Percentiles rank a stretch among this genome's conserved stretches.
phyloP scores from a whole-genome alignment of 2,113 vertebrate genomes.

The Aegypius monachus region DNA sequence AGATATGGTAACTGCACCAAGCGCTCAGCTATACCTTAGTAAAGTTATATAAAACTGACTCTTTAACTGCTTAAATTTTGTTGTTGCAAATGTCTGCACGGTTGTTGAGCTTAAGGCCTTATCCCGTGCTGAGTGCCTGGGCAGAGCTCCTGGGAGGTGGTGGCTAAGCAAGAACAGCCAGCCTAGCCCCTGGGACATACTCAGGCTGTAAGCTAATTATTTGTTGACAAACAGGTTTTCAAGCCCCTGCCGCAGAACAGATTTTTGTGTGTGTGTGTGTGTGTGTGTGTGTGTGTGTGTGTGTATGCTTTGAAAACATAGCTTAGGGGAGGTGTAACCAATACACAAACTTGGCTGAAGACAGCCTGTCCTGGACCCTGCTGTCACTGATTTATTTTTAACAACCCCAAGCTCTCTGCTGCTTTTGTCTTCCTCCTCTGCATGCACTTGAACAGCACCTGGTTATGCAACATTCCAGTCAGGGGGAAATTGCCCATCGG shows the following conservation, averaged over 20 bases:
- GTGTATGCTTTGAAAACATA: neutral
- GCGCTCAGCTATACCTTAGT: neutral
- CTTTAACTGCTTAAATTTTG: neutral
- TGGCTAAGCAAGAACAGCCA: neutral
- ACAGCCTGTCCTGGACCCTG: neutral
- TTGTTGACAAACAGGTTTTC: slow-evolving; percentile 3
- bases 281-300: neutral
- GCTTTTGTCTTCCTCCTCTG: neutral
- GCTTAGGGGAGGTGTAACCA: neutral
- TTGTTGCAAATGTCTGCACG: neutral
- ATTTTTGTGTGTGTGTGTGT: too few relatives aligned
- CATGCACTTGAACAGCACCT: neutral
- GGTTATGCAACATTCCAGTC: neutral
- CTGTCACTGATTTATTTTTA: slow-evolving; percentile 8
- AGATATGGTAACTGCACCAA: neutral
- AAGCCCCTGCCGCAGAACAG: neutral
- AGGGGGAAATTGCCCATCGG: neutral
- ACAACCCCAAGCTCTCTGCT: neutral
- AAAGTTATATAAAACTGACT: neutral
- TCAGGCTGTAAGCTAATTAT: neutral
- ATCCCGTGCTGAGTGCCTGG: neutral
- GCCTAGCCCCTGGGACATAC: neutral
- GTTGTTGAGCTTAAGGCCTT: neutral
- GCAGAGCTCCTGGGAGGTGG: neutral
- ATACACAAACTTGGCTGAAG: neutral